Conservation (phyloP, 2,888 invertebrate genomes). For the Philopedon plagiatum region DNA sequence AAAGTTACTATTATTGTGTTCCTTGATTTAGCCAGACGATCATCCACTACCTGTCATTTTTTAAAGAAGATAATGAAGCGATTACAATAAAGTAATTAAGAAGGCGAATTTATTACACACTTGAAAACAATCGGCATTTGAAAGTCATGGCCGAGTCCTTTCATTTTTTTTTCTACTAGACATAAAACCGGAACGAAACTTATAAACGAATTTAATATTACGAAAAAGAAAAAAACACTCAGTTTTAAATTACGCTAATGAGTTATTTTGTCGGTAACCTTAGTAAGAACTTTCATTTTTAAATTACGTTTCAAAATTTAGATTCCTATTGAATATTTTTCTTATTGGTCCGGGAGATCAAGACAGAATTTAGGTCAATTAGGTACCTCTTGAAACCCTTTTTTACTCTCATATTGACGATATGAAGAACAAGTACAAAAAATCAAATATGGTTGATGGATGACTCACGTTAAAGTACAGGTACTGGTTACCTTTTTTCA, state of each 20-base stretch:
- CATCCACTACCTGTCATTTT: not conserved
- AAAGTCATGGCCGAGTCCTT: conserved; percentile 46
- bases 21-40: not conserved
- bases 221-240: conserved; percentile 4
- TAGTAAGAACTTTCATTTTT: not conserved
- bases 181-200: conserved; percentile 19
- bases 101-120: conserved; percentile 29
- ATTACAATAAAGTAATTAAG: conserved; percentile 19
- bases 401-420: no score
- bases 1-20: no score
- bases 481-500: no score
- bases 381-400: no score
- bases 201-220: conserved; percentile 23
- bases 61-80: conserved; percentile 14
- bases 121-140: conserved; percentile 41
- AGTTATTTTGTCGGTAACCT: conserved; percentile 10
- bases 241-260: conserved; percentile 12
- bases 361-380: no score
- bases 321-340: not conserved
- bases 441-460: no score
- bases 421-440: no score
- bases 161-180: conserved; percentile 32
- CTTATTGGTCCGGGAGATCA: not conserved
- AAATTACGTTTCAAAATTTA: not conserved
- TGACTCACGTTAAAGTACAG: no score